phyloP scores from a whole-genome alignment of 2,113 vertebrate genomes.

The Callionymus lyra region DNA sequence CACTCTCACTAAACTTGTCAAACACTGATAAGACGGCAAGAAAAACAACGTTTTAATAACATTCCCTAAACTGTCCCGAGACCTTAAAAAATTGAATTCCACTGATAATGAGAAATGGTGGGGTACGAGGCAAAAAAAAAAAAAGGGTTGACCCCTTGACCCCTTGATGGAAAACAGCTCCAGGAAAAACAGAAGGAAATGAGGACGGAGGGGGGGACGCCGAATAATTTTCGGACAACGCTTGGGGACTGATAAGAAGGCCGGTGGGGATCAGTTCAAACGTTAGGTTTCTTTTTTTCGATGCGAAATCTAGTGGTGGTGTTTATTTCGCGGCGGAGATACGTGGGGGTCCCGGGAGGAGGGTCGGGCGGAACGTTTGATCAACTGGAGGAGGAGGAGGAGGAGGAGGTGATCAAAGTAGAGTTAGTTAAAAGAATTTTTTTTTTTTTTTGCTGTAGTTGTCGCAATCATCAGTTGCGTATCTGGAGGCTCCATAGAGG shows the following conservation, averaged over 20 bases:
- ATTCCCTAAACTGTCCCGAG: too few species aligned
- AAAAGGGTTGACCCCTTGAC: constrained; percentile 33
- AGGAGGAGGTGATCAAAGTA: constrained; percentile 24
- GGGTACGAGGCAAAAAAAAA: too few species aligned
- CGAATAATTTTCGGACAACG: constrained; percentile 38
- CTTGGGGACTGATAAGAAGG: constrained; percentile 52
- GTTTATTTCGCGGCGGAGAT: constrained; percentile 34
- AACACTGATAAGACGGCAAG: not conserved
- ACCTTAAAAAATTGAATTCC: too few species aligned
- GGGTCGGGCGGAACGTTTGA: not conserved
- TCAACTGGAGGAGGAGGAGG: constrained; percentile 6
- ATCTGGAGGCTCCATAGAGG: constrained; percentile 42
- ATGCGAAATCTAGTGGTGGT: constrained; percentile 33
- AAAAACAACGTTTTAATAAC: too few species aligned
- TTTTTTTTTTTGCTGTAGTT: too few species aligned
- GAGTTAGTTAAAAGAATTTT: too few species aligned
- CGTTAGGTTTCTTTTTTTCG: constrained; percentile 31
- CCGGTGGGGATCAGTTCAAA: constrained; percentile 55
- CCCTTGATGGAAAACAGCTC: constrained; percentile 53
- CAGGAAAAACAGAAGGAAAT: constrained; percentile 42
- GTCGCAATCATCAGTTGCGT: too few species aligned
- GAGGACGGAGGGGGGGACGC: constrained; percentile 28
- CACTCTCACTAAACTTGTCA: constrained; percentile 27
- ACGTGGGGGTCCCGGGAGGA: not conserved
- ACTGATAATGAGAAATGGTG: too few species aligned